phyloP scores from a whole-genome alignment of 2,113 vertebrate species.

The Motacilla alba region DNA sequence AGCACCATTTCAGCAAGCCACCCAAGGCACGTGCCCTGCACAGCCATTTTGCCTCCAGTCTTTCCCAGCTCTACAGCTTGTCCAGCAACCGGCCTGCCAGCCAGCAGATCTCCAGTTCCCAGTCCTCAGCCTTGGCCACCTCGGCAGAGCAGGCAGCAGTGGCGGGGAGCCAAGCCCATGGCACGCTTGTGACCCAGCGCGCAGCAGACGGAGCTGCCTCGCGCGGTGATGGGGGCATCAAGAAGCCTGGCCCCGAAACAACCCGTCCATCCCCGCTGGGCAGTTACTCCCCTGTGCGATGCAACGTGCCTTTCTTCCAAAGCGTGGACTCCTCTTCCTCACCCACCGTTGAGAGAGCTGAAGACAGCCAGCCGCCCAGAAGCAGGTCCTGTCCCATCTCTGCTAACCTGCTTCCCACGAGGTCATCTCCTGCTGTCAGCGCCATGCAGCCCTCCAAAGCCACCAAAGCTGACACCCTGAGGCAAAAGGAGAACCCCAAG shows the following conservation, averaged over 20 bases:
- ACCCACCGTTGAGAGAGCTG: slow-evolving; percentile 66
- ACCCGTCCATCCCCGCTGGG: slow-evolving; percentile 89
- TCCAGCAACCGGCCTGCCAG: slow-evolving; percentile 62
- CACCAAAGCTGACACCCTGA: slow-evolving; percentile 27
- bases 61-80: slow-evolving; percentile 84
- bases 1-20: slow-evolving; percentile 88
- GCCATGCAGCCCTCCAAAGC: slow-evolving; percentile 16
- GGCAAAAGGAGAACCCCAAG: slow-evolving; percentile 16
- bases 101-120: slow-evolving; percentile 59
- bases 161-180: neutral
- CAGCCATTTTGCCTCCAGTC: slow-evolving; percentile 76
- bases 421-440: slow-evolving; percentile 56
- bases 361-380: slow-evolving; percentile 69
- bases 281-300: slow-evolving; percentile 89
- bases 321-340: slow-evolving; percentile 81
- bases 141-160: neutral
- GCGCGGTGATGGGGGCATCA: neutral
- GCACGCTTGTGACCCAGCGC: neutral
- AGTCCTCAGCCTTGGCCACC: slow-evolving; percentile 10
- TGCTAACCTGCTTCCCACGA: slow-evolving; percentile 70
- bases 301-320: slow-evolving; percentile 76
- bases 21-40: slow-evolving; percentile 85
- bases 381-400: slow-evolving; percentile 71
- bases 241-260: slow-evolving; percentile 71
- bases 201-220: slow-evolving; percentile 31